phyloP scores from a whole-genome alignment of 2,113 vertebrate genomes.

The Narcine bancroftii region DNA sequence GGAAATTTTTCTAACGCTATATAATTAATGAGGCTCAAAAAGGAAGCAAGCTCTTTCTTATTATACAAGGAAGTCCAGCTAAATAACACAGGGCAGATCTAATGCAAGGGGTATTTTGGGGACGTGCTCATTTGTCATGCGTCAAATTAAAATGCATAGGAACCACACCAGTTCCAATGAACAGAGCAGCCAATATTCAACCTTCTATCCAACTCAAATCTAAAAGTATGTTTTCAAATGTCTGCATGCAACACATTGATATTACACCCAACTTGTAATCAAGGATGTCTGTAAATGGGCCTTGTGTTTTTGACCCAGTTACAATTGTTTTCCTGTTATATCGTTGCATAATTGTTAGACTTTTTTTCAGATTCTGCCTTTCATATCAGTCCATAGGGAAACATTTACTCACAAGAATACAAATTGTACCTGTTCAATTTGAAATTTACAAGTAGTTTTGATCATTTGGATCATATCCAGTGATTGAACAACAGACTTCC shows the following conservation, averaged over 20 bases:
- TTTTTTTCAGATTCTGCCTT: not conserved
- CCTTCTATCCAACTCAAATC: not conserved
- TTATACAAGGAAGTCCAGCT: not conserved
- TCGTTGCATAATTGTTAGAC: not conserved
- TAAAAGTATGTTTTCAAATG: not conserved
- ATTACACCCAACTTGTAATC: not conserved
- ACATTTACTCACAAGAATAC: not conserved
- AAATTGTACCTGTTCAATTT: not conserved
- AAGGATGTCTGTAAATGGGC: not conserved
- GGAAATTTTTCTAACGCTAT: not conserved
- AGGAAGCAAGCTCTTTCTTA: not conserved
- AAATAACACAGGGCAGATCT: not conserved
- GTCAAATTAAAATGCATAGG: not conserved
- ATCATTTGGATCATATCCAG: not conserved
- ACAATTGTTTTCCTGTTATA: not conserved
- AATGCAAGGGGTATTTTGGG: not conserved
- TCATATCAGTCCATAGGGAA: not conserved
- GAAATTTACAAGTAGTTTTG: not conserved
- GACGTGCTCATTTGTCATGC: not conserved
- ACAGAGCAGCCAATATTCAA: not conserved
- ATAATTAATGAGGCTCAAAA: slow-evolving; percentile 16
- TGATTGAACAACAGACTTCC: not conserved
- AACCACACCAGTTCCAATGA: not conserved
- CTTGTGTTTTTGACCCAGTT: not conserved
- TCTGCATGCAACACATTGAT: not conserved